Conservation (phyloP, 1,140 invertebrate genomes). For the Chironomus tepperi region DNA sequence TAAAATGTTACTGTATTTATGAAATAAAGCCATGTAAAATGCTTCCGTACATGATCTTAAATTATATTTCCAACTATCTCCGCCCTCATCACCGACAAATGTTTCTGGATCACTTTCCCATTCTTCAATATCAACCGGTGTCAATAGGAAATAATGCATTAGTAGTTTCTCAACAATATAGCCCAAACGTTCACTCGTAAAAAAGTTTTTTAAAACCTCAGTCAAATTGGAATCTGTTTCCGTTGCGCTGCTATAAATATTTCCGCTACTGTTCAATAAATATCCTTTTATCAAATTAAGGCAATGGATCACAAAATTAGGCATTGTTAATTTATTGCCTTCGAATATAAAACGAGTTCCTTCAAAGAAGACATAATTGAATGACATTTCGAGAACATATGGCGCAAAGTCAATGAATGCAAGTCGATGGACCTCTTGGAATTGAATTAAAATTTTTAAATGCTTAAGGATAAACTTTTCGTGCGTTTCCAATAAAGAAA, state of each 20-base stretch:
- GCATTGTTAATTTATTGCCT: slow-evolving; percentile 65
- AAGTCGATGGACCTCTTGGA: slow-evolving; percentile 66
- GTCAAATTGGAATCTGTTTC: slow-evolving; percentile 40
- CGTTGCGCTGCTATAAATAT: neutral
- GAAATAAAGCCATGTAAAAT: slow-evolving; percentile 75
- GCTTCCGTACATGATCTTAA: slow-evolving; percentile 80
- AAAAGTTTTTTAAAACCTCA: slow-evolving; percentile 52
- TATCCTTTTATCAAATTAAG: slow-evolving; percentile 83
- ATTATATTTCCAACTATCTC: slow-evolving; percentile 87
- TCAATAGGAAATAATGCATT: slow-evolving; percentile 80
- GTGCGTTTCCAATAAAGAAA: slow-evolving; percentile 47
- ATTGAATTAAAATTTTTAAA: slow-evolving; percentile 65
- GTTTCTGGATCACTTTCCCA: slow-evolving; percentile 88
- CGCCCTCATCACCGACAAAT: slow-evolving; percentile 77
- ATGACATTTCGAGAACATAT: slow-evolving; percentile 68
- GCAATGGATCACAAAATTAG: slow-evolving; percentile 78
- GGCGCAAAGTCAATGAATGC: slow-evolving; percentile 72
- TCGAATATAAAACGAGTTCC: slow-evolving; percentile 41
- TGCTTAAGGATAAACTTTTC: slow-evolving; percentile 75
- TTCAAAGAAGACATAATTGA: slow-evolving; percentile 79
- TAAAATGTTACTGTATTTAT: slow-evolving; percentile 62
- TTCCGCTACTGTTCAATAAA: slow-evolving; percentile 52
- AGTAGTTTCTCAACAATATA: slow-evolving; percentile 79
- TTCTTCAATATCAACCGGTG: slow-evolving; percentile 69
- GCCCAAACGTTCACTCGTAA: slow-evolving; percentile 55